Conservation (phyloP, 2,797 vertebrate genomes). For the Discoglossus pictus region DNA sequence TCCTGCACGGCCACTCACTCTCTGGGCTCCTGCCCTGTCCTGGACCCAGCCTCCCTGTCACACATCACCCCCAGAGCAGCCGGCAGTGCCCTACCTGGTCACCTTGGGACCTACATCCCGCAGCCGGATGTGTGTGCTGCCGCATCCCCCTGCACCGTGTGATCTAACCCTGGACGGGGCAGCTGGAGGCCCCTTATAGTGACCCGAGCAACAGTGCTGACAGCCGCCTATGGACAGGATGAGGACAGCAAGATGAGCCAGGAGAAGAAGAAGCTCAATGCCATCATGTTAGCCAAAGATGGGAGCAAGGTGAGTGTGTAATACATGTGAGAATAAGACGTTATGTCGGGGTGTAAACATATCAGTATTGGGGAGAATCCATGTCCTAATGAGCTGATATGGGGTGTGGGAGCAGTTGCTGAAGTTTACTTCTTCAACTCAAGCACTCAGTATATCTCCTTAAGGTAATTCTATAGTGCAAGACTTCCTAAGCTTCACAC, state of each 20-base stretch:
- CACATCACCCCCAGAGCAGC: not conserved
- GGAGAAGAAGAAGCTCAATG: constrained; percentile 39
- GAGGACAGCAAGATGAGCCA: constrained; percentile 42
- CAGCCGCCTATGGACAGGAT: constrained; percentile 3
- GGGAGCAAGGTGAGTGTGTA: constrained; percentile 50
- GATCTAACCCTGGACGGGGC: constrained; percentile 36
- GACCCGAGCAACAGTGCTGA: constrained; percentile 22
- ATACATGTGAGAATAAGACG: too few species aligned
- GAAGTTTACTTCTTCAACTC: too few species aligned
- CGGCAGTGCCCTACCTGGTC: not conserved
- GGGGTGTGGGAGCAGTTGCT: too few species aligned
- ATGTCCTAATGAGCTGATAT: too few species aligned
- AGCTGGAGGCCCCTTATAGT: constrained; percentile 24
- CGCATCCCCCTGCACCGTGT: not conserved
- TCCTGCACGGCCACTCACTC: not conserved
- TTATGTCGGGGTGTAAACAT: too few species aligned
- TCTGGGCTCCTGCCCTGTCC: not conserved
- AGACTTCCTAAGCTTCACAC: too few species aligned
- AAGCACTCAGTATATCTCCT: too few species aligned
- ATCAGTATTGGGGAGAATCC: too few species aligned
- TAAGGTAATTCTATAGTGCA: too few species aligned
- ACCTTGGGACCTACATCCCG: too few species aligned
- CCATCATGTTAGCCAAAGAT: constrained; percentile 58
- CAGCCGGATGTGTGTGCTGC: too few species aligned
- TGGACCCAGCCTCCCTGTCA: constrained; percentile 12